A percentile compares a stretch with the other conserved stretches of the same genome.
Conservation (phyloP, 2,797 vertebrate species). For the Helostoma temminkii region DNA sequence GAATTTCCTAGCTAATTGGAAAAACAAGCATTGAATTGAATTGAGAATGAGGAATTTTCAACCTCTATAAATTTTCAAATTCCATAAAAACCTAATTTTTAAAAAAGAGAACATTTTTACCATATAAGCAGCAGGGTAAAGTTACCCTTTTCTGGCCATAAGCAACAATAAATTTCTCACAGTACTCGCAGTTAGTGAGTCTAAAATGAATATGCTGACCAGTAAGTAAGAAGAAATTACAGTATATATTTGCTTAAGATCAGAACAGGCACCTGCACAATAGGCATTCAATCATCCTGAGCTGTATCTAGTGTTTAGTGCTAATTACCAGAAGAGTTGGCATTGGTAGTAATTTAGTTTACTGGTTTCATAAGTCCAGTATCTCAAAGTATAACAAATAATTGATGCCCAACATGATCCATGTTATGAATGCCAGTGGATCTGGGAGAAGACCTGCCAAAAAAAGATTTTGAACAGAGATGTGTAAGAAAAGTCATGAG, state of each 20-base stretch:
- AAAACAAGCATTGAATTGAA: neutral
- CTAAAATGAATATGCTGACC: neutral
- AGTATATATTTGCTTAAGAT: neutral
- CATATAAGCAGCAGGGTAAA: no score
- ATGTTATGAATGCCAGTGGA: slow-evolving; percentile 21
- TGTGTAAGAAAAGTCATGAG: slow-evolving; percentile 13
- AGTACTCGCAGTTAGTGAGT: no score
- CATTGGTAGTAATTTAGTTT: no score
- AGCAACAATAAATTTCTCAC: no score
- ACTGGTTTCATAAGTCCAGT: neutral
- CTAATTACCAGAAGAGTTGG: neutral
- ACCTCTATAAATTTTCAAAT: neutral
- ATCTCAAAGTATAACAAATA: slow-evolving; percentile 34
- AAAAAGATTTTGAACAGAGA: neutral
- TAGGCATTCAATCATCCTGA: neutral
- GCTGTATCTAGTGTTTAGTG: no score
- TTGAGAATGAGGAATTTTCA: neutral
- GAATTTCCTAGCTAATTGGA: neutral
- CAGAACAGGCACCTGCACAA: no score
- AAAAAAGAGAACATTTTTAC: no score
- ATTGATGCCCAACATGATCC: slow-evolving; percentile 53
- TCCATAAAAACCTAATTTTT: neutral
- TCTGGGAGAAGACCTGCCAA: slow-evolving; percentile 20
- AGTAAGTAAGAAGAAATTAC: neutral
- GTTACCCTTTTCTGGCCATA: no score